Evolutionary conservation across 1,140 invertebrate species (phyloP), one percentile per base, ranked within the genome.

Genomic region (Triops longicaudatus): DNA sequence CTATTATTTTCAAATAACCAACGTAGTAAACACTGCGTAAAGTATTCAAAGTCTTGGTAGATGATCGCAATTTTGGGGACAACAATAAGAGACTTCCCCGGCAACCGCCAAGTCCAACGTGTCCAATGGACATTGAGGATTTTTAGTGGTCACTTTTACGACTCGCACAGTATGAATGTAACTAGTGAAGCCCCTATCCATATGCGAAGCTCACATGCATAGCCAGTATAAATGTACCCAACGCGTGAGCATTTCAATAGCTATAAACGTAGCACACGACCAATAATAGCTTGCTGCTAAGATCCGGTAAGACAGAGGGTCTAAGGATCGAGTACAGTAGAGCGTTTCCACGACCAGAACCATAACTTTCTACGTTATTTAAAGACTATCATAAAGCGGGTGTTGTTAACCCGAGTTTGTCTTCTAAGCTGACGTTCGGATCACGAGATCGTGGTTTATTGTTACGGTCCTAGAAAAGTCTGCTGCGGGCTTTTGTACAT

Each of bases 91-190:
- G 50, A 63, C 22, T 63, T 22, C 50, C 10, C 50, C 1, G 50
- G 10, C 50, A 63, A 17, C n/a, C 50, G 9, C 50, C 14, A 63
- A 22, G 17, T 63, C 14, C 17, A 63, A 63, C 50, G 50, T 63
- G 50, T 63, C 50, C 50, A 63, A 63, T 63, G 50, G 50, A 63
- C 50, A 22, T 63, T 63, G 50, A 22, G 50, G 50, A n/a, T 17
- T 63, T 63, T 63, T 63, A 63, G 17, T 63, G 50, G 50, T 22
- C 17, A 63, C 14, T 63, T 37, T 63, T 63, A 63, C 22, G 22
- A 22, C 50, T n/a, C 50, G 50, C 50, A 22, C 22, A 22, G 22
- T 63, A 14, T 22, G 17, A 9, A 22, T 63, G 50, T 22, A 14
- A 22, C 50, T 14, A 63, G 50, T 63, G 22, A 63, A n/a, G 50